phyloP scores from a whole-genome alignment of 2,888 invertebrate genomes.

The Lissonota sp. region DNA sequence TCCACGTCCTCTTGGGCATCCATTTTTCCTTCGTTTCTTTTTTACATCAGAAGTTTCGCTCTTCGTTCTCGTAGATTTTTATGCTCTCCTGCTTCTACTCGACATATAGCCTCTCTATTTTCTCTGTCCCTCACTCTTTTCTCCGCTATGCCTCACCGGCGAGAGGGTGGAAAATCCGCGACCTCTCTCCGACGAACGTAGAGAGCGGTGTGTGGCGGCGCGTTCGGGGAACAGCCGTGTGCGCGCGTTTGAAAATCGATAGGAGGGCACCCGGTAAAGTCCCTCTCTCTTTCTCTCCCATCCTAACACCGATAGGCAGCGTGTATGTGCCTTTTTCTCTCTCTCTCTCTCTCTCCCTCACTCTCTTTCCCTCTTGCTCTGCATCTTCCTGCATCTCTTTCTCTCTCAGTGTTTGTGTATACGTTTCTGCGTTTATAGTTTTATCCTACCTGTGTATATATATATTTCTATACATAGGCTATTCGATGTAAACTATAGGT shows the following conservation, averaged over 20 bases:
- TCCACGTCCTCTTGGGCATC: slow-evolving; percentile 45
- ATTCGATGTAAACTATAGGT: too few species aligned
- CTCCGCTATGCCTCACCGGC: slow-evolving; percentile 1
- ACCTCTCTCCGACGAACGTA: slow-evolving; percentile 46
- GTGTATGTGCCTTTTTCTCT: too few species aligned
- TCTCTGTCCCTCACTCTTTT: slow-evolving; percentile 8
- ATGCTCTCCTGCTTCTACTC: slow-evolving; percentile 40
- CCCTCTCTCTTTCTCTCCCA: slow-evolving; percentile 44
- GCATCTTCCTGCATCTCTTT: slow-evolving; percentile 28
- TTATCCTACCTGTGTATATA: slow-evolving; percentile 16
- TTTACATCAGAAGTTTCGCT: slow-evolving; percentile 49
- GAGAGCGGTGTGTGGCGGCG: slow-evolving; percentile 39
- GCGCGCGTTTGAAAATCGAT: slow-evolving; percentile 66
- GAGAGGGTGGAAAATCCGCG: slow-evolving; percentile 57
- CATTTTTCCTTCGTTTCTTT: slow-evolving; percentile 38
- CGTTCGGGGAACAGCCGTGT: slow-evolving; percentile 54
- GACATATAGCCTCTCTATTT: not conserved
- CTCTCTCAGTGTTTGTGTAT: slow-evolving; percentile 21
- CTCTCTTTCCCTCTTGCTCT: not conserved
- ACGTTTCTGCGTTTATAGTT: slow-evolving; percentile 25
- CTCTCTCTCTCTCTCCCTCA: slow-evolving; percentile 39
- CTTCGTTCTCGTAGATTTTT: slow-evolving; percentile 53
- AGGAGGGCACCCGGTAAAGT: slow-evolving; percentile 59
- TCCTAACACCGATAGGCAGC: too few species aligned
- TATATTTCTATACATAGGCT: not conserved